A percentile compares a stretch with the other conserved stretches of the same genome.
Evolutionary conservation across 2,113 vertebrate genomes (phyloP).

Genomic region (Rynchops niger): DNA sequence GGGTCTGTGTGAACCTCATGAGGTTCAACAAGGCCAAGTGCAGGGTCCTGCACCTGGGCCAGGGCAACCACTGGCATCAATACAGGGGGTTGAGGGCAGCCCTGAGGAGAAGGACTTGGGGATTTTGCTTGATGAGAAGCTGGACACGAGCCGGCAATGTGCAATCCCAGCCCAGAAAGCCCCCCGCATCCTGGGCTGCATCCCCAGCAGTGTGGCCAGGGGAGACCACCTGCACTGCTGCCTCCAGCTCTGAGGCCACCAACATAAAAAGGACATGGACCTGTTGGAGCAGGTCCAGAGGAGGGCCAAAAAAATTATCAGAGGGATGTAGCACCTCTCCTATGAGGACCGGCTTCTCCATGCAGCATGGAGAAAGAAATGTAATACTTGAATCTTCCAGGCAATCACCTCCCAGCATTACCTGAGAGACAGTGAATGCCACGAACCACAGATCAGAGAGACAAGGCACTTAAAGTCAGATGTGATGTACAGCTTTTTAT

Average conservation of each 20-base stretch:
- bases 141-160: not conserved
- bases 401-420: not conserved
- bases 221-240: not conserved
- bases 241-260: not conserved
- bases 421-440: not conserved
- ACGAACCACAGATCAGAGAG: not conserved
- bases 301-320: not conserved
- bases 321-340: not conserved
- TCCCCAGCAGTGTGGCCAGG: not conserved
- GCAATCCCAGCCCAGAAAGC: not conserved
- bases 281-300: not conserved
- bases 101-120: not conserved
- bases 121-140: not conserved
- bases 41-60: not conserved
- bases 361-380: not conserved
- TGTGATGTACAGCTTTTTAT: conserved; percentile 46
- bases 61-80: not conserved
- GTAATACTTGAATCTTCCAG: not conserved
- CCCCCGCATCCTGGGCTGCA: not conserved
- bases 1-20: not conserved
- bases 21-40: not conserved
- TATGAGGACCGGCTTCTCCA: not conserved
- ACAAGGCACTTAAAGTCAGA: not conserved
- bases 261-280: not conserved
- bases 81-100: not conserved